Percentiles rank a stretch among this genome's conserved stretches.
phyloP scores from a whole-genome alignment of 2,888 invertebrate genomes.

The Drosophila mercatorum region DNA sequence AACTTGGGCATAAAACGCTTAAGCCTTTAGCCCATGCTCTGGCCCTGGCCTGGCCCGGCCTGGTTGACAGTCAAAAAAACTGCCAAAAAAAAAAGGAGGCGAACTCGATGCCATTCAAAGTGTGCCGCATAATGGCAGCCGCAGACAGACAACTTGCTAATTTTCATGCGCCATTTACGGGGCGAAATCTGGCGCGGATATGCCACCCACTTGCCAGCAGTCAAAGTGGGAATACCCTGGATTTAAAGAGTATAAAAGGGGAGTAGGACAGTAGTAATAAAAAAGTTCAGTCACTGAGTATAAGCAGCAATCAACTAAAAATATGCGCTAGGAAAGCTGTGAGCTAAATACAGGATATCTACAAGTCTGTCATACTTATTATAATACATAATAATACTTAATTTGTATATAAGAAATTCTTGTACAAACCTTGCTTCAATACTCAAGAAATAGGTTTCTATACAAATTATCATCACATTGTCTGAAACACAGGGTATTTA shows the following conservation, averaged over 20 bases:
- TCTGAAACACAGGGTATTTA: conserved; percentile 1
- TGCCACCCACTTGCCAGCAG: conserved; percentile 43
- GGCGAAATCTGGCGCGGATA: conserved; percentile 37
- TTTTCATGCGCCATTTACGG: conserved; percentile 83
- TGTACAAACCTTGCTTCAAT: no score
- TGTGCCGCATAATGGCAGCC: conserved; percentile 76
- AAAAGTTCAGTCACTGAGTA: no score
- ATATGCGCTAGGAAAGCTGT: no score
- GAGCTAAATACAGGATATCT: no score
- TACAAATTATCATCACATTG: no score
- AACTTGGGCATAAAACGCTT: conserved; percentile 62
- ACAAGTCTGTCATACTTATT: no score
- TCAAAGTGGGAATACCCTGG: conserved; percentile 27
- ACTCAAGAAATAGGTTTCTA: no score
- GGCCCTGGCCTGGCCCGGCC: conserved; percentile 11
- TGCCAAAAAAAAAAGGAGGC: conserved; percentile 24
- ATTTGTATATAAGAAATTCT: no score
- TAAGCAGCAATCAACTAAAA: no score
- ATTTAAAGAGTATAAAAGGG: not conserved
- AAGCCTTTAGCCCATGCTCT: conserved; percentile 46
- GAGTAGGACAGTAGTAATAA: no score
- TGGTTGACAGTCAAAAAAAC: conserved; percentile 35
- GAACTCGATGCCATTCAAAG: conserved; percentile 62
- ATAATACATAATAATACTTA: no score
- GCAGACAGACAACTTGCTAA: conserved; percentile 78